Evolutionary conservation across 2,888 invertebrate species (phyloP).

Genomic region (Tiphia femorata): DNA sequence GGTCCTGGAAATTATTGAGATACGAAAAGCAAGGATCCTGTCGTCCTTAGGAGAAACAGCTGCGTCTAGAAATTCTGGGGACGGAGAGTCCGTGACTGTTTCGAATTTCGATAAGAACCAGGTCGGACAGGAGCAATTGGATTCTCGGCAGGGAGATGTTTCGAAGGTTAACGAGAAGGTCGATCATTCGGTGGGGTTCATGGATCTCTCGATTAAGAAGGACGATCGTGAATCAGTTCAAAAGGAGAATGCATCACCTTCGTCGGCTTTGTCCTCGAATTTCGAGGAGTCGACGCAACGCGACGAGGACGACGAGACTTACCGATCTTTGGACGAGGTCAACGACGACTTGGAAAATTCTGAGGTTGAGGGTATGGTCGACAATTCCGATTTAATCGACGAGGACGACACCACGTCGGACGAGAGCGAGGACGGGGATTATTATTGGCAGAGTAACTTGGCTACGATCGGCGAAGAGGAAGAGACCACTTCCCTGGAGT

Average conservation of each 20-base stretch:
- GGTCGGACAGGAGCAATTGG: too few relatives aligned
- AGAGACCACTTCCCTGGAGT: constrained; percentile 68
- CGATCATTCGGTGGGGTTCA: too few relatives aligned
- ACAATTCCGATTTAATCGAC: constrained; percentile 57
- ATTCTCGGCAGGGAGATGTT: too few relatives aligned
- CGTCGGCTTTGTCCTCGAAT: too few relatives aligned
- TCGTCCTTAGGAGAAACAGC: constrained; percentile 16
- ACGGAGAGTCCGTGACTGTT: not conserved
- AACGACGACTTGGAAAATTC: constrained; percentile 28
- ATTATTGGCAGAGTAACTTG: constrained; percentile 68
- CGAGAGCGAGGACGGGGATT: constrained; percentile 63
- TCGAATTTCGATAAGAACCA: not conserved
- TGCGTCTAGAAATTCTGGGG: too few relatives aligned
- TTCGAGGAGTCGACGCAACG: constrained; percentile 1
- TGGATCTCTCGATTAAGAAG: too few relatives aligned
- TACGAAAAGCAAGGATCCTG: constrained; percentile 52
- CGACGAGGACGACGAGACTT: constrained; percentile 39
- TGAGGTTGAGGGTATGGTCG: not conserved
- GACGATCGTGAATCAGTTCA: too few relatives aligned
- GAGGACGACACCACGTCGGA: constrained; percentile 71
- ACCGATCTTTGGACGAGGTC: constrained; percentile 42
- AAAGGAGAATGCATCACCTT: too few relatives aligned
- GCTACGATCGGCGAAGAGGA: constrained; percentile 81
- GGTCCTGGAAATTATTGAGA: constrained; percentile 60
- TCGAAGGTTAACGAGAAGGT: too few relatives aligned